A percentile compares a stretch with the other conserved stretches of the same genome.
Conservation (phyloP, 2,888 invertebrate species). For the Gnatocerus cornutus region DNA sequence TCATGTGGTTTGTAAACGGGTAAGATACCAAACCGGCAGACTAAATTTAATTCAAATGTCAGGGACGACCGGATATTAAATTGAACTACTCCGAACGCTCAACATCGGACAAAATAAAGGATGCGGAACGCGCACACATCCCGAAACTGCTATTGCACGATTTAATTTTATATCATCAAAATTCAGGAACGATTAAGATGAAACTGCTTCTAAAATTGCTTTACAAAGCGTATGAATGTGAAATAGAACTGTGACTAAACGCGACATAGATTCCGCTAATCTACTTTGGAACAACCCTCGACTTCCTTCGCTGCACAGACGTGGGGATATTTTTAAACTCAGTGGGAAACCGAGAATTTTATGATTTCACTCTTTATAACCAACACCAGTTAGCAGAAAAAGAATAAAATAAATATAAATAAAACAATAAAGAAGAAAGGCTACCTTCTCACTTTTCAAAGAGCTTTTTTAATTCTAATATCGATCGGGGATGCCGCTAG, state of each 20-base stretch:
- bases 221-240: slow-evolving; percentile 22
- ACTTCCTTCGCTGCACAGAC: slow-evolving; percentile 29
- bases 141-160: slow-evolving; percentile 9
- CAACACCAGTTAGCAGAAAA: no score
- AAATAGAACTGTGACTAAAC: slow-evolving; percentile 45
- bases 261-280: slow-evolving; percentile 48
- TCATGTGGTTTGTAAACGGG: slow-evolving; percentile 51
- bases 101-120: slow-evolving; percentile 41
- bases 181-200: slow-evolving; percentile 43
- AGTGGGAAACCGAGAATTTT: no score
- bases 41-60: slow-evolving; percentile 61
- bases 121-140: slow-evolving; percentile 14
- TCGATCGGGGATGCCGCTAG: background rate
- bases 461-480: no score
- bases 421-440: no score
- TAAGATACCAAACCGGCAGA: slow-evolving; percentile 53
- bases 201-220: slow-evolving; percentile 18
- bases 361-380: no score
- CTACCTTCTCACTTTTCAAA: background rate
- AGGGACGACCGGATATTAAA: slow-evolving; percentile 56
- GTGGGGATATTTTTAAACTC: slow-evolving; percentile 27
- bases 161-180: slow-evolving; percentile 43
- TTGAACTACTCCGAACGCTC: slow-evolving; percentile 43
- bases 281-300: slow-evolving; percentile 46
- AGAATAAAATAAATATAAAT: no score